A percentile compares a stretch with the other conserved stretches of the same genome.
phyloP scores from a whole-genome alignment of 1,140 invertebrate genomes.

The Neotoxoptera formosana region DNA sequence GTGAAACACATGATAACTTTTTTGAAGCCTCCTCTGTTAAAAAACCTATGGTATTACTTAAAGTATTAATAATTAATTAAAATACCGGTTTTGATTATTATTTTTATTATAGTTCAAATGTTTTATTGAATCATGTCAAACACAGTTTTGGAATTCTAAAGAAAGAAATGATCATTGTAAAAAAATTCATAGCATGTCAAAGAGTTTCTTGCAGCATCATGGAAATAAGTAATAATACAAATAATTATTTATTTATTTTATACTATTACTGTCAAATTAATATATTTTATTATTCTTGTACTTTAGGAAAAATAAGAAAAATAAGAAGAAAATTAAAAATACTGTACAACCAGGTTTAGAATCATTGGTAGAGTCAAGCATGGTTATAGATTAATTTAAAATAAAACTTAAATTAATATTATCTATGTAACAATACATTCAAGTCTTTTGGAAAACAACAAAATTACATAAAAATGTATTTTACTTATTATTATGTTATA shows the following conservation, averaged over 20 bases:
- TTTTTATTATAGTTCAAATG: slow-evolving; percentile 40
- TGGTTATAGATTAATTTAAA: slow-evolving; percentile 36
- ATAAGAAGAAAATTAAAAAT: neutral
- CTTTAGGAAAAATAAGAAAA: slow-evolving; percentile 35
- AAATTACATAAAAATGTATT: neutral
- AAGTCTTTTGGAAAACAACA: neutral
- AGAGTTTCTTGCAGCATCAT: slow-evolving; percentile 18
- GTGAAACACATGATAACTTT: slow-evolving; percentile 50
- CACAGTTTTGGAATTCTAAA: slow-evolving; percentile 31
- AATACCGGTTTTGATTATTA: neutral
- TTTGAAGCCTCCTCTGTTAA: neutral
- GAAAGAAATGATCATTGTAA: slow-evolving; percentile 10
- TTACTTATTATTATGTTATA: neutral
- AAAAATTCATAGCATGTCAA: slow-evolving; percentile 20
- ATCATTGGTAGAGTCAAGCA: neutral
- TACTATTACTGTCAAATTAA: neutral
- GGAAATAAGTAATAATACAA: slow-evolving; percentile 11
- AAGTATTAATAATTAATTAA: neutral
- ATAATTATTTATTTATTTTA: neutral
- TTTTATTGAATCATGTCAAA: slow-evolving; percentile 25
- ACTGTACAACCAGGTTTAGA: neutral
- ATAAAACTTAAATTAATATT: too few relatives aligned
- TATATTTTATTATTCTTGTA: neutral
- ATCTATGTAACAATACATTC: neutral
- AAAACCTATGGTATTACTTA: slow-evolving; percentile 36